Base-by-base conservation (phyloP, 2,888 invertebrate genomes). In the Acholoe squamosa region DNA sequence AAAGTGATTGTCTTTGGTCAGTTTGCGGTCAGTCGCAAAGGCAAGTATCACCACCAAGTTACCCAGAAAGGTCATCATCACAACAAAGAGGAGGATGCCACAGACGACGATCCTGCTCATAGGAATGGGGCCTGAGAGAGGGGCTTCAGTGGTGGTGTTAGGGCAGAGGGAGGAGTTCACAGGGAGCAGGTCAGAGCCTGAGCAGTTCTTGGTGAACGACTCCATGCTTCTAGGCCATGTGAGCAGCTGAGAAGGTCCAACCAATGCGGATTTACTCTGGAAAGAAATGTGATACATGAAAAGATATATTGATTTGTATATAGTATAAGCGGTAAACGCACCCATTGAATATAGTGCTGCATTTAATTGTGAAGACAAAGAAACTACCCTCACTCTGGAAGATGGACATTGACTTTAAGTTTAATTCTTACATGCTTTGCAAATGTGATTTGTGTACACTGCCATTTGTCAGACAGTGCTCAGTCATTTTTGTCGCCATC, bases 41-140 rank as follows among this genome's bases (percentile, higher is more conserved):
- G 95, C 94, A 25, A 94, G 43, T 19, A 95, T 91, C 19, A 95
- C 95, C 80, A 95, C 91, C 25, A 94, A 61, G 91, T 95, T 95
- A 31, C 95, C 95, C 67, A 93, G 80, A 16, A 94, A 92, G 0
- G 94, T 95, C 19, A 94, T 84, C 5, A 93, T 43, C 0, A 94
- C 92, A 10, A 94, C 89, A 28, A 92, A 67, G 80, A 93, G 94
- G 33, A 94, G 91, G 22, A 93, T 89, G 0, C 92, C 89, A 1
- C 93, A 94, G 14, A 93, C 80, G 12, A 93, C 31, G 34, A 93
- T 91, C 16, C 76, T 22, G n/a, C 51, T 1, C 19, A n/a, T 10
- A n/a, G 86, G 86, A 28, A 86, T 52, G 33, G 80, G 43, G 43
- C 43, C 80, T 16, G 34, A 0, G 0, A 25, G 80, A 16, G 34